Evolutionary conservation across 2,888 invertebrate genomes (phyloP).

Genomic region (Ommatoiulus sabulosus): DNA sequence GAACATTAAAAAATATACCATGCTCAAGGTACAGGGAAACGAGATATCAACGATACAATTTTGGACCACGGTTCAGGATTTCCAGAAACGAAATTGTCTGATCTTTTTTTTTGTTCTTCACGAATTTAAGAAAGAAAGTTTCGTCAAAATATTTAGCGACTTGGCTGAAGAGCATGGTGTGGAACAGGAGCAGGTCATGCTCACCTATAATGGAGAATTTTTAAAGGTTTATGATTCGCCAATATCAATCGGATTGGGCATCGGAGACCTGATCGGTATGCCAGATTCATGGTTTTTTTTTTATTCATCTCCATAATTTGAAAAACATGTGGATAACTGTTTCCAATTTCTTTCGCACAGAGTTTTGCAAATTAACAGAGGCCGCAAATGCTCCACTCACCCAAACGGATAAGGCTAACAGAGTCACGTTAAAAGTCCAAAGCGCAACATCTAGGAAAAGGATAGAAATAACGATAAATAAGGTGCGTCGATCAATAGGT

Average conservation of each 20-base stretch:
- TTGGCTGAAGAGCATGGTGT: background rate
- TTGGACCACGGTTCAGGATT: too few relatives aligned
- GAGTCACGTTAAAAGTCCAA: background rate
- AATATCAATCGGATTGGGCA: background rate
- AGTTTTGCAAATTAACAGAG: background rate
- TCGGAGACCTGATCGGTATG: constrained; percentile 29
- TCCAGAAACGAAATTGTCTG: too few relatives aligned
- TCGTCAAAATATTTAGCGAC: background rate
- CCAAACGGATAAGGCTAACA: background rate
- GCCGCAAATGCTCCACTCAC: background rate
- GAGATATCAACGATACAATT: too few relatives aligned
- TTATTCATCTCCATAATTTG: background rate
- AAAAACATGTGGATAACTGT: background rate
- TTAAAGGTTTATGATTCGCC: constrained; percentile 31
- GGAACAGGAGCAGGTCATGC: background rate
- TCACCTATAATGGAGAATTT: background rate
- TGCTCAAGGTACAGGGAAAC: background rate
- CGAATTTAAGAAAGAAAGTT: background rate
- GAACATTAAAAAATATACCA: background rate
- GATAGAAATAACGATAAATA: background rate
- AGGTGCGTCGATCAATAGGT: background rate
- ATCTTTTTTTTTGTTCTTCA: background rate
- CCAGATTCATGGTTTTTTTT: background rate
- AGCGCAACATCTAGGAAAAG: background rate
- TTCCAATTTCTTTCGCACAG: background rate